These are phyloP conservation scores for Brachionus sp. DNA, from an alignment of 1,140 invertebrate genomes.

Conservation along the genomic window DNA sequence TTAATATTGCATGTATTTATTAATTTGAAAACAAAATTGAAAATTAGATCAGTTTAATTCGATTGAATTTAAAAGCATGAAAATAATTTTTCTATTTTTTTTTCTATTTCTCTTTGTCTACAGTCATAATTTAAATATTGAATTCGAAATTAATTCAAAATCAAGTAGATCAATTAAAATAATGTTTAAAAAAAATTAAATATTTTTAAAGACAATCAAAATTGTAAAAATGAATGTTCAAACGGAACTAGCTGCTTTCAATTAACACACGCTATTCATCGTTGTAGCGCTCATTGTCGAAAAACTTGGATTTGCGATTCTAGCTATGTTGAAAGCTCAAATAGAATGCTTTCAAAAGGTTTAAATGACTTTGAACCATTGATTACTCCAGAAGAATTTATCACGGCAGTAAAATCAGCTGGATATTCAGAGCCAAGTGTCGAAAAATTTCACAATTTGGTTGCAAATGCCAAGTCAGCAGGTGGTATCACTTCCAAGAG, in stretches of 20 bases:
- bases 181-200: neutral
- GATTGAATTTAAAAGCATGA: neutral
- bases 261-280: neutral
- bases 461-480: neutral
- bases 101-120: neutral
- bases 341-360: neutral
- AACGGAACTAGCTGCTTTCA: neutral
- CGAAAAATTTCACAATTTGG: conserved; percentile 18
- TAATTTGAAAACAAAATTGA: neutral
- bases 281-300: neutral
- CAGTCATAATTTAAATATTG: neutral
- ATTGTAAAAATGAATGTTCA: neutral
- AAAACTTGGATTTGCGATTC: neutral
- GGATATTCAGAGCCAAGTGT: neutral
- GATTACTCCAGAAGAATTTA: conserved; percentile 22
- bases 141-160: neutral
- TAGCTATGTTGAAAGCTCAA: neutral
- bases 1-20: neutral
- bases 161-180: neutral
- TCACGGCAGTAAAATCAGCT: neutral
- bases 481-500: neutral
- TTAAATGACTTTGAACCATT: neutral
- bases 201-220: neutral
- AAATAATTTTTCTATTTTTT: neutral
- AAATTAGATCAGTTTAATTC: neutral